phyloP scores from a whole-genome alignment of 2,797 vertebrate species.

The Microtus obscurus region DNA sequence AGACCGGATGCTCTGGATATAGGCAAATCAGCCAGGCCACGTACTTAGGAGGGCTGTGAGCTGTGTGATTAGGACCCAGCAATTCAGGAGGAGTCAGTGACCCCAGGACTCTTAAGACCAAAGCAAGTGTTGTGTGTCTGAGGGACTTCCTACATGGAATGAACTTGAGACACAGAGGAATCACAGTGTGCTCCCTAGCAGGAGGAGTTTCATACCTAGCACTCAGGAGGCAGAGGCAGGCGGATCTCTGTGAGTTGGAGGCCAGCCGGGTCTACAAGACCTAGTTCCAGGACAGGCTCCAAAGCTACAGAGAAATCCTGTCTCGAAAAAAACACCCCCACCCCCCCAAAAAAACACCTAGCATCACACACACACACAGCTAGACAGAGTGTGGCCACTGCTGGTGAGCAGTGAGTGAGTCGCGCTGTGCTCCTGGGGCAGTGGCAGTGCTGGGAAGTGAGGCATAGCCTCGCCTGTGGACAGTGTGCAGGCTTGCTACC shows the following conservation, averaged over 20 bases:
- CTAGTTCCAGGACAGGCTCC: too few species aligned
- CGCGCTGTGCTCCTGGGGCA: slow-evolving; percentile 90
- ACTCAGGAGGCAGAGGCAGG: too few species aligned
- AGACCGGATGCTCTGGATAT: not conserved
- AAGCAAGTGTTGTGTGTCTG: slow-evolving; percentile 84
- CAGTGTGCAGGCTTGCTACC: slow-evolving; percentile 92
- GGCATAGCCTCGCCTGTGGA: slow-evolving; percentile 89
- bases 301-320: too few species aligned
- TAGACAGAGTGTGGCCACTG: slow-evolving; percentile 88
- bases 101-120: slow-evolving; percentile 91
- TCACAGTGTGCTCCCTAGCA: not conserved
- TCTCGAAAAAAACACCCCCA: too few species aligned
- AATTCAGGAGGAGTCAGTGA: slow-evolving; percentile 88
- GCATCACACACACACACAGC: too few species aligned
- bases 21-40: not conserved
- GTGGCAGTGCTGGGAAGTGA: slow-evolving; percentile 93
- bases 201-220: not conserved
- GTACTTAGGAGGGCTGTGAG: slow-evolving; percentile 19
- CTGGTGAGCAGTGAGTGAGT: slow-evolving; percentile 87
- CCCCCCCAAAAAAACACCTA: too few species aligned
- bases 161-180: not conserved
- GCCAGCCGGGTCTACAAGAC: too few species aligned
- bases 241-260: too few species aligned
- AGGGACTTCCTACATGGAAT: not conserved
- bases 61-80: slow-evolving; percentile 84